Conservation (phyloP, 2,888 invertebrate genomes). For the Lathronympha strigana region DNA sequence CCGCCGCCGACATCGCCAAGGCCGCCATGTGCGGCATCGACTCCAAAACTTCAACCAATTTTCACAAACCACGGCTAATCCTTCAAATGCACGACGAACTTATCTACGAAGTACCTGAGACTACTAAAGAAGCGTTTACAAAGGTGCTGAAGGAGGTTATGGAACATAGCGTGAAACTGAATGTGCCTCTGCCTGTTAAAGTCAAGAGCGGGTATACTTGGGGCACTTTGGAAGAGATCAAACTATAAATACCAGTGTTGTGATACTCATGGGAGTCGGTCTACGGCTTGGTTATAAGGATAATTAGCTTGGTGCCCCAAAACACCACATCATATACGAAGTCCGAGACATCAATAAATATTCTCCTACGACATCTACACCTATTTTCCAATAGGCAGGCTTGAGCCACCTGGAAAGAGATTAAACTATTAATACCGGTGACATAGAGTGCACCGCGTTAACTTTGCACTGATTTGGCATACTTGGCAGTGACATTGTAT, state of each 20-base stretch:
- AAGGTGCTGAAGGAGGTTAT: slow-evolving; percentile 89
- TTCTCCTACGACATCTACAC: too few relatives aligned
- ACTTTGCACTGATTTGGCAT: too few relatives aligned
- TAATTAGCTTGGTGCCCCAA: too few relatives aligned
- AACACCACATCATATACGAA: too few relatives aligned
- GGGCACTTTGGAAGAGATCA: slow-evolving; percentile 83
- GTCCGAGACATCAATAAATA: not conserved
- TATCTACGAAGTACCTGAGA: slow-evolving; percentile 92
- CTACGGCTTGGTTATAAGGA: not conserved
- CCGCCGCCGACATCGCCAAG: slow-evolving; percentile 98
- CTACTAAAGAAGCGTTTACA: slow-evolving; percentile 83
- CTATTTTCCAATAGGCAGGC: not conserved
- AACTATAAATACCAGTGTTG: slow-evolving; percentile 44
- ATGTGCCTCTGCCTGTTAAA: slow-evolving; percentile 94
- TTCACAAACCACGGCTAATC: slow-evolving; percentile 86
- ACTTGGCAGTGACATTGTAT: too few relatives aligned
- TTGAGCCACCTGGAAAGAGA: not conserved
- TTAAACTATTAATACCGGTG: not conserved
- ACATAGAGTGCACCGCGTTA: too few relatives aligned
- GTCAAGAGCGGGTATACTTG: slow-evolving; percentile 92
- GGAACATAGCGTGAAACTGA: slow-evolving; percentile 89
- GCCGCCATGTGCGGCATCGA: slow-evolving; percentile 93
- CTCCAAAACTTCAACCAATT: slow-evolving; percentile 62
- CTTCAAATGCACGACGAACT: slow-evolving; percentile 98
- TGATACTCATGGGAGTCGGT: too few relatives aligned